Base-by-base conservation (phyloP, 1,140 invertebrate genomes). In the Neoseiulus cucumeris region DNA sequence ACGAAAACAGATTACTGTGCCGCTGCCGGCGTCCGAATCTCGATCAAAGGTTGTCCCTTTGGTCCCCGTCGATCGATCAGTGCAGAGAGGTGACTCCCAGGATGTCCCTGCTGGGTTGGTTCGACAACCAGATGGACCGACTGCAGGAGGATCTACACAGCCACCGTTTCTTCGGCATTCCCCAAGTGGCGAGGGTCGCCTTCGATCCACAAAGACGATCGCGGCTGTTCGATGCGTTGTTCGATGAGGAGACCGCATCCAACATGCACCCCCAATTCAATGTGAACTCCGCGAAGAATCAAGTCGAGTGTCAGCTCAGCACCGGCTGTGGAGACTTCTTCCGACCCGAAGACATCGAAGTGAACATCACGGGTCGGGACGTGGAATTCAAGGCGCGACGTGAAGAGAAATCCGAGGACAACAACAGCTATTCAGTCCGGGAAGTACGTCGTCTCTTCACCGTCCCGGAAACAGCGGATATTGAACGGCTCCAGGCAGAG, bases 241-340 rank as follows among this genome's bases (percentile, higher is more conserved):
- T 59, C 51, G 51, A 20, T 25, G 51, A 59, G 17, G 51, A 25
- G 17, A 29, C 14, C 4, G 9, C 1, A 1, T 20, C 51, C 1
- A 25, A 29, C 25, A 4, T 39, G 33, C 33, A 9, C 4, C 51
- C 51, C 25, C 14, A 25, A 17, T 59, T 59, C 22, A 25, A 9
- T 33, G 17, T 33, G 22, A 59, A 59, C 51, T 5, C 51, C 14
- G 14, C 51, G 4, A 25, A 59, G 22, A 59, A 59, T 25, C 51
- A 25, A 25, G 33, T 59, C 22, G 51, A 59, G 33, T 59, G 51
- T 25, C 51, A 59, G 22, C 22, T 59, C 14, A 25, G 25, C 33
- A 59, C 51, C 51, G 51, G 51, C 9, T 59, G 51, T 9, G 51
- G 51, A 17, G 51, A 59, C 22, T 59, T 59, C 22, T 59, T 59